Evolutionary conservation across 2,797 vertebrate species (phyloP).

Genomic region (Lepus townsendii): DNA sequence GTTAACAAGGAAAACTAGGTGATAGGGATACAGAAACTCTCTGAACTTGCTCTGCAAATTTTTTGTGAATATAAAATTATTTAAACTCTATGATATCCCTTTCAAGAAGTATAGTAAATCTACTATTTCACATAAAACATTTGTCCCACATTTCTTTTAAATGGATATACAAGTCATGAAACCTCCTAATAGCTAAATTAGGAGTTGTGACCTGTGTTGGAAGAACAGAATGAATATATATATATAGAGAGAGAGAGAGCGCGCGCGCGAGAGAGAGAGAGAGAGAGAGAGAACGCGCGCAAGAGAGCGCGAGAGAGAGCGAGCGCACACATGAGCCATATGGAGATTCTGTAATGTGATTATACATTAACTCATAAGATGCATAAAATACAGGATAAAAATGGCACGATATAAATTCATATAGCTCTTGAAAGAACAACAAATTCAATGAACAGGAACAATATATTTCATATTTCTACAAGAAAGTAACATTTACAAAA

Average conservation of each 20-base stretch:
- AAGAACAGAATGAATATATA: background rate
- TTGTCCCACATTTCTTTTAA: background rate
- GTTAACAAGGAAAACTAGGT: background rate
- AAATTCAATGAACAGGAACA: constrained; percentile 28
- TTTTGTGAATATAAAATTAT: constrained; percentile 16
- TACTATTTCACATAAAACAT: background rate
- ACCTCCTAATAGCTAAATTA: background rate
- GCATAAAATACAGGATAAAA: constrained; percentile 32
- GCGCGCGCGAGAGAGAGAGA: no score
- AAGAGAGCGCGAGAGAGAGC: no score
- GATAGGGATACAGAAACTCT: background rate
- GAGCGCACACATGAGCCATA: background rate
- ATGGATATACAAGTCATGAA: constrained; percentile 6
- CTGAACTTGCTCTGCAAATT: background rate
- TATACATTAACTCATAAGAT: background rate
- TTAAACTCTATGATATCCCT: background rate
- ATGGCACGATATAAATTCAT: background rate
- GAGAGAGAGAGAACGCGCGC: no score
- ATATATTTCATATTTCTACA: constrained; percentile 2
- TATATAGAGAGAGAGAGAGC: no score
- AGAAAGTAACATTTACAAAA: background rate
- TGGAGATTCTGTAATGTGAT: background rate
- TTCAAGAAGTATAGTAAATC: background rate
- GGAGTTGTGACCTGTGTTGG: background rate
- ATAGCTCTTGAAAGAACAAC: constrained; percentile 24